Base-by-base conservation (phyloP, 2,888 invertebrate genomes). In the Notodonta ziczac region DNA sequence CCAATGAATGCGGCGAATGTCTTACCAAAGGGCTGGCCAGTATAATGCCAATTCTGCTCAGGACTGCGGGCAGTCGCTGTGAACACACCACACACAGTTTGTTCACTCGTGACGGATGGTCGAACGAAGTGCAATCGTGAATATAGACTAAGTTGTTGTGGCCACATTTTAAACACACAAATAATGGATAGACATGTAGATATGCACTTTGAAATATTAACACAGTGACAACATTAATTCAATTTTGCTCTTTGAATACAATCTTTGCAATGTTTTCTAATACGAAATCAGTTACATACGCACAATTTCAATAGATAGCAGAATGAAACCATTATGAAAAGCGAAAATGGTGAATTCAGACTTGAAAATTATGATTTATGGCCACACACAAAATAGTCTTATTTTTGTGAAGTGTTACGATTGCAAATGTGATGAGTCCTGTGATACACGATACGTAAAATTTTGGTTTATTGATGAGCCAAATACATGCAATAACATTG, bases 11-110 rank as follows among this genome's bases (percentile, higher is more conserved):
- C 81, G 92, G 93, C 93, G 89, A 88, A 89, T 84, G 80, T 90
- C 97, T 97, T 97, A 97, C 97, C 97, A 97, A 96, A 94, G 97
- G 97, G 96, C 97, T 97, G 96, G 97, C 97, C 96, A 97, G 97
- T 96, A 97, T 97, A 95, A 97, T 97, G 96, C 97, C 97, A 96
- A 97, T 97, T 96, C 97, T 96, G 97, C 97, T 97, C 96, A 97
- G 97, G 95, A 97, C 97, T 95, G 97, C 97, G 95, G 97, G 97
- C 95, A 97, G 97, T 95, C 97, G 97, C 97, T 97, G 97, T 94
- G 97, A 96, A 95, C 92, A 95, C 95, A 95, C 94, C 94, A 95
- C 94, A 95, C 93, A 94, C 91, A 90, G 76, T 87, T 90, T 89
- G 88, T 93, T 93, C 93, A 94, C 94, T 91, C 91, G 91, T 91